Conservation (phyloP, 1,140 invertebrate genomes). For the Leptopilina boulardi region DNA sequence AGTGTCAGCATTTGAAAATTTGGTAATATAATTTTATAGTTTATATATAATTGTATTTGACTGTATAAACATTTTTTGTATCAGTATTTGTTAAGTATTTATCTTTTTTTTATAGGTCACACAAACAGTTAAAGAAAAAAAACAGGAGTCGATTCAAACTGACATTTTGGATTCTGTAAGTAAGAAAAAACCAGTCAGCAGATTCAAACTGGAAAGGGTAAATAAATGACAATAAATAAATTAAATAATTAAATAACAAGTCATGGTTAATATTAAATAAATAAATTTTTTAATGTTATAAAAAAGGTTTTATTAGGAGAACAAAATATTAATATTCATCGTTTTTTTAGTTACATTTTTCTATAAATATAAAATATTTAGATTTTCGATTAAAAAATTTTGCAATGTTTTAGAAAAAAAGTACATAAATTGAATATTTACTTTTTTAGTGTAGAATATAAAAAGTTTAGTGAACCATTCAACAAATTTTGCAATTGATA, state of each 20-base stretch:
- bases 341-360: conserved; percentile 33
- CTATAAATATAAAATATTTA: conserved; percentile 42
- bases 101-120: not conserved
- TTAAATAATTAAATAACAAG: not conserved
- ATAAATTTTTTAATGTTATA: not conserved
- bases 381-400: too few relatives aligned
- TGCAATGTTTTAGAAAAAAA: too few relatives aligned
- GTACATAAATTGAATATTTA: too few relatives aligned
- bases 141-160: not conserved
- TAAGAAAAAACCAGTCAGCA: conserved; percentile 51
- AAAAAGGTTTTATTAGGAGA: not conserved
- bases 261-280: not conserved
- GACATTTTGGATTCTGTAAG: not conserved
- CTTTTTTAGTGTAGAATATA: too few relatives aligned
- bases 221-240: conserved; percentile 44
- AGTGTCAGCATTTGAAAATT: conserved; percentile 47
- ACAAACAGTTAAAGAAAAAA: conserved; percentile 8
- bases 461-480: too few relatives aligned
- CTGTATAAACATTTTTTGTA: not conserved
- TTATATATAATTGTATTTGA: not conserved
- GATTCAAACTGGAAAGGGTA: conserved; percentile 57
- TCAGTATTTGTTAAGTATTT: not conserved
- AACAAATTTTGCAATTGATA: too few relatives aligned
- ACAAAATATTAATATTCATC: not conserved
- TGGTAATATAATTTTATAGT: conserved; percentile 39